Evolutionary conservation across 2,113 vertebrate species (phyloP).

Genomic region (Pelusios castaneus): DNA sequence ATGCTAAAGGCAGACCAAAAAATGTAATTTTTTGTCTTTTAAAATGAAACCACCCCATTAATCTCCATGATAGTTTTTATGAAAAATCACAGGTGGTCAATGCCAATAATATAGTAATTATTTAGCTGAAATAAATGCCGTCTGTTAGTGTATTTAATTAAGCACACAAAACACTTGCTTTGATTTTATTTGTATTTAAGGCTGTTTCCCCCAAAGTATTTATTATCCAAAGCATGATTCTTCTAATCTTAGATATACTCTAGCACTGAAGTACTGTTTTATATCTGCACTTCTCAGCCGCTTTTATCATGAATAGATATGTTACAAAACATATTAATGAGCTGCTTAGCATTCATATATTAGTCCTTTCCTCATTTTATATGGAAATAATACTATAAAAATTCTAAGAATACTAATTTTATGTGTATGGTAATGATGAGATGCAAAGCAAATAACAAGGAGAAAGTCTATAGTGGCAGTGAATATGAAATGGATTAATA

Average conservation of each 20-base stretch:
- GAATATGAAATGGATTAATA: constrained; percentile 71
- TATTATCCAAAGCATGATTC: constrained; percentile 60
- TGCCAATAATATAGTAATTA: constrained; percentile 43
- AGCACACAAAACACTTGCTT: constrained; percentile 61
- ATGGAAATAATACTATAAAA: constrained; percentile 80
- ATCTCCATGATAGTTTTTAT: constrained; percentile 18
- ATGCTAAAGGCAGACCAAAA: background rate
- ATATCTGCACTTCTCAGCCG: constrained; percentile 50
- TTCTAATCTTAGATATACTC: constrained; percentile 66
- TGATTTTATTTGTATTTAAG: constrained; percentile 74
- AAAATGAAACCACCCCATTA: constrained; percentile 44
- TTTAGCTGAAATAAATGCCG: constrained; percentile 67
- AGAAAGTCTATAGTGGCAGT: constrained; percentile 60
- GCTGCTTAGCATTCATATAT: constrained; percentile 69
- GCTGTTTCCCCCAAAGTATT: constrained; percentile 71
- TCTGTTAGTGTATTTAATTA: constrained; percentile 69
- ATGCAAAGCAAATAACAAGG: constrained; percentile 75
- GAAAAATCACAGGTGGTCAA: constrained; percentile 24
- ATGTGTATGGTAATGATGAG: constrained; percentile 79
- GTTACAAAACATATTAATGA: constrained; percentile 57
- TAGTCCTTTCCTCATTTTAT: constrained; percentile 75
- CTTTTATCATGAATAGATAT: constrained; percentile 29
- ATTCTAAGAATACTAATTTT: constrained; percentile 74
- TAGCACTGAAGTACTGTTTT: constrained; percentile 43
- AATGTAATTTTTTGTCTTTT: constrained; percentile 12